A percentile compares a stretch with the other conserved stretches of the same genome.
Conservation (phyloP, 2,888 invertebrate genomes). For the Pollenia griseotomentosa region DNA sequence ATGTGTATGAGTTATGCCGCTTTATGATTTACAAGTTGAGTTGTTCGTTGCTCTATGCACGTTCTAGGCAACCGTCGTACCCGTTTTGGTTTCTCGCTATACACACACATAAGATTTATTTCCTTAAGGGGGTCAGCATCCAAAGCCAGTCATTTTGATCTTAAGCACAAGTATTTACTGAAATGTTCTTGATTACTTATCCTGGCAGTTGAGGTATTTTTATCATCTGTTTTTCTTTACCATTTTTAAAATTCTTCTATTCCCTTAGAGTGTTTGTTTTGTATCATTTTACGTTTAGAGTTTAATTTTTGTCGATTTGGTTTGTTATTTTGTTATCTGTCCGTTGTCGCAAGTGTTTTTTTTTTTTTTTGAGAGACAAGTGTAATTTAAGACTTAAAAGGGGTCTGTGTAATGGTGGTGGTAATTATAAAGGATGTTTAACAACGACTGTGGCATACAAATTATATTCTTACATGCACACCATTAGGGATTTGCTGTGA, state of each 20-base stretch:
- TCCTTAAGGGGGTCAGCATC: background rate
- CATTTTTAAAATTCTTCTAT: background rate
- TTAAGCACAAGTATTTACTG: background rate
- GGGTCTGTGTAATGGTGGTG: constrained; percentile 25
- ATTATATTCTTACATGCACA: background rate
- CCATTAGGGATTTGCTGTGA: constrained; percentile 32
- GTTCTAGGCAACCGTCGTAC: background rate
- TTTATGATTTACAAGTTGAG: constrained; percentile 30
- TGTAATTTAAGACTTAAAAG: constrained; percentile 67
- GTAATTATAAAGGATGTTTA: constrained; percentile 32
- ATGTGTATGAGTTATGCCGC: constrained; percentile 18
- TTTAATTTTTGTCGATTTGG: background rate
- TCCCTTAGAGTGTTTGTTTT: constrained; percentile 46
- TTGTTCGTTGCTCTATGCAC: background rate
- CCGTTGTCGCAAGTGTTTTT: constrained; percentile 53
- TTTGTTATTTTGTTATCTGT: background rate
- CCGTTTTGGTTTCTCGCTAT: background rate
- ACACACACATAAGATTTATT: constrained; percentile 1
- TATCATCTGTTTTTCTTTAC: background rate
- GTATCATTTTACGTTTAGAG: constrained; percentile 44
- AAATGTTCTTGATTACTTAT: constrained; percentile 10
- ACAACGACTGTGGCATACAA: constrained; percentile 7
- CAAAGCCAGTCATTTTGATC: background rate
- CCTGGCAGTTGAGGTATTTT: background rate
- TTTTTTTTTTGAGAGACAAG: constrained; percentile 40